Evolutionary conservation across 2,888 invertebrate genomes (phyloP), one percentile per base, ranked within the genome.

Genomic region (Athetis lepigone): DNA sequence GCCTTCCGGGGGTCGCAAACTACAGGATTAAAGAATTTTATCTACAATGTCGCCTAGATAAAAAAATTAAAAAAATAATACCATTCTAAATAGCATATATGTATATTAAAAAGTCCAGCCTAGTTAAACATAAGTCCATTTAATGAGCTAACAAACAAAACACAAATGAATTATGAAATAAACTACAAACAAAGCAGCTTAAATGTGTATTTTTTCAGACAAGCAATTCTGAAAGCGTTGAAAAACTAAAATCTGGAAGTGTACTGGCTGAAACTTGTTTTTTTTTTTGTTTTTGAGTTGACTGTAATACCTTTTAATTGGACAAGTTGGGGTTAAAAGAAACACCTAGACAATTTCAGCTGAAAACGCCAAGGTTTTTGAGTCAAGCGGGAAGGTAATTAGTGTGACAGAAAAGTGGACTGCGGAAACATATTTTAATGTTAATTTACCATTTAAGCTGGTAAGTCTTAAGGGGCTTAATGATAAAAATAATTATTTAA

Each of bases 231-330:
- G 21, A 13, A 37, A 65, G 36, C 37, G 18, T 2, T 29, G 16
- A 8, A 37, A 23, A 45, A 61, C 13, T 11, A 21, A 70, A 70
- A 65, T 36, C 13, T 13, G 8, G 33, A 4, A 13, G 25, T 8
- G 33, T 45, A 39, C 8, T 4, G n/a, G 19, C 18, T 27, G 5
- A 33, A 25, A 36, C 8, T 9, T 45, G 11, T 29, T 60, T 36
- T 16, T 18, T 25, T 23, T 40, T 64, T 64, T 39, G 19, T 43
- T 23, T 49, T 59, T n/a, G n/a, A n/a, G 45, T 50, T 45, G 11
- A 21, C 40, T 50, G 63, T 23, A 16, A 46, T 25, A 21, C 19
- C 3, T 40, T 64, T 46, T 37, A 65, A 52, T 47, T 64, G 27
- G 23, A 64, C 36, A 36, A 52, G 47, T 52, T 42, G 16, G 7